phyloP scores from a whole-genome alignment of 1,140 invertebrate species.

The Platorchestia sp. region DNA sequence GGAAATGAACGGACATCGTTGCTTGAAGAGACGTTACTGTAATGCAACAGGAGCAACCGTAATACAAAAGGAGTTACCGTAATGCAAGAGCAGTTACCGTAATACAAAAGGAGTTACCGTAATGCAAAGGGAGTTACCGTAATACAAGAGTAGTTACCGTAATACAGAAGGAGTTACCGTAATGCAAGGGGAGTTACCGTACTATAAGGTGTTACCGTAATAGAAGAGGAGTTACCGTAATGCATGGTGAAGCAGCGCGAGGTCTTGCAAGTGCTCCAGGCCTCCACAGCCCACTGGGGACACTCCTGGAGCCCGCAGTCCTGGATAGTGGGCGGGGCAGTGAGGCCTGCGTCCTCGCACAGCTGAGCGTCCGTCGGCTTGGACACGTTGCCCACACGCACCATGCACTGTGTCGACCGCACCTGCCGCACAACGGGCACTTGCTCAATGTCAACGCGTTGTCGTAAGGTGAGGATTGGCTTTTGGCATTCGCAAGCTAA shows the following conservation, averaged over 20 bases:
- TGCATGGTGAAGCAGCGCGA: constrained; percentile 83
- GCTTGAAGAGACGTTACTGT: too few species aligned
- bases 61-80: too few species aligned
- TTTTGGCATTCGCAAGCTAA: too few species aligned
- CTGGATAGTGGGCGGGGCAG: constrained; percentile 77
- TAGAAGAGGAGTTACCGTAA: constrained; percentile 74
- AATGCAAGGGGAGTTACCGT: not conserved
- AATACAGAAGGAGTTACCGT: not conserved
- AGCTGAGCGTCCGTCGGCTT: constrained; percentile 77
- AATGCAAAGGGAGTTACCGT: not conserved
- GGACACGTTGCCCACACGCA: constrained; percentile 75
- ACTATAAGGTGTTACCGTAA: not conserved
- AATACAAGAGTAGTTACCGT: not conserved
- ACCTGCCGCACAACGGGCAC: constrained; percentile 72
- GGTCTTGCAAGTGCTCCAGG: constrained; percentile 81
- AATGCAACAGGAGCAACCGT: too few species aligned
- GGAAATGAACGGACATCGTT: too few species aligned
- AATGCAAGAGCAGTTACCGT: too few species aligned
- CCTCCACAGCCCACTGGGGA: constrained; percentile 79
- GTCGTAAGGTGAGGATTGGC: too few species aligned
- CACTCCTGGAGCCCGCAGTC: constrained; percentile 80
- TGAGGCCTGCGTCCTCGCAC: constrained; percentile 80
- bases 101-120: too few species aligned
- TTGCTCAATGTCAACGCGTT: not conserved
- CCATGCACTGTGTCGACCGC: constrained; percentile 81